Evolutionary conservation across 37 sponge, comb jelly and placozoan species (phyloP).

Genomic region (Tethya wilhelma): DNA sequence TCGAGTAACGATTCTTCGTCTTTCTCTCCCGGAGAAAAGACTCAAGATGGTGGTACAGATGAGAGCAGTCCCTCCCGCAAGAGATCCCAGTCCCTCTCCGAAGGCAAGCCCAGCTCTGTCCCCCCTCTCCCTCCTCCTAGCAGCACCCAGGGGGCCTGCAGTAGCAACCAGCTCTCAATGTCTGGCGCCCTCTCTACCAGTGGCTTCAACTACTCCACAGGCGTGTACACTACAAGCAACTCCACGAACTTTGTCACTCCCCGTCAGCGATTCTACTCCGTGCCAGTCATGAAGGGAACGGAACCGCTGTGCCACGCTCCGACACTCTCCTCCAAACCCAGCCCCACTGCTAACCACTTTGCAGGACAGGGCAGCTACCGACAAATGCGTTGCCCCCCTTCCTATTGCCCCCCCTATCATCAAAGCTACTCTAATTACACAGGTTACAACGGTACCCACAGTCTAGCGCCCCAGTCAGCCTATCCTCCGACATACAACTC

Average conservation of each 20-base stretch:
- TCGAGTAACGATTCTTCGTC: conserved; percentile 43
- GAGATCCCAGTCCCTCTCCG: conserved; percentile 24
- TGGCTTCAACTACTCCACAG: neutral
- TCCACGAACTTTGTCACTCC: neutral
- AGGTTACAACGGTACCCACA: neutral
- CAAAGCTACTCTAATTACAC: neutral
- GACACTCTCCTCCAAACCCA: neutral
- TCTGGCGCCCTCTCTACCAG: too few relatives aligned
- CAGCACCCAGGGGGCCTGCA: too few relatives aligned
- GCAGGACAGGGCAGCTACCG: neutral
- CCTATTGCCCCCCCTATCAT: neutral
- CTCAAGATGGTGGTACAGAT: neutral
- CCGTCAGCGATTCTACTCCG: conserved; percentile 29
- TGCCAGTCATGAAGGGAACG: conserved; percentile 13
- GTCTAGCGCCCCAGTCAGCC: neutral
- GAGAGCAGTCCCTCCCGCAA: neutral
- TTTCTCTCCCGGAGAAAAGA: conserved; percentile 24
- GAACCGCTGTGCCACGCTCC: conserved; percentile 39
- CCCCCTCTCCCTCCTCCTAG: too few relatives aligned
- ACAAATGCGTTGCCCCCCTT: neutral
- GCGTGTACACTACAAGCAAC: neutral
- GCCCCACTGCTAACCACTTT: neutral
- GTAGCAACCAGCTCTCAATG: too few relatives aligned
- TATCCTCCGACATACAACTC: conserved; percentile 31
- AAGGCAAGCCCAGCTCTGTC: neutral